Evolutionary conservation across 2,113 vertebrate species (phyloP), one percentile per base, ranked within the genome.

Genomic region (Erythrolamprus reginae): DNA sequence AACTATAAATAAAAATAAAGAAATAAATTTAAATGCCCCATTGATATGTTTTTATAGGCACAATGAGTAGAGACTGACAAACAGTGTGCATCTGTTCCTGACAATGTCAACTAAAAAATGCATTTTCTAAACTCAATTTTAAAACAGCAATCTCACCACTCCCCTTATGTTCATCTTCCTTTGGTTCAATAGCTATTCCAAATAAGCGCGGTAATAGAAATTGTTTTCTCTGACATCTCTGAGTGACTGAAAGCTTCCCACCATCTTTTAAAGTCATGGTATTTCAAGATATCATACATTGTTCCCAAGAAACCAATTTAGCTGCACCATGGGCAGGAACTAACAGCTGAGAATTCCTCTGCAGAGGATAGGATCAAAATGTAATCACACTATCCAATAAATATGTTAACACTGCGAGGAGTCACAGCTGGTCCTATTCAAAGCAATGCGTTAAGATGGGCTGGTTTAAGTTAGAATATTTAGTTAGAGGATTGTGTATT

Each of bases 101-200:
- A 89, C 56, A 90, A 91, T 91, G 58, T 92, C 91, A 87, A 95
- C 94, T 90, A 93, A 92, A 92, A 95, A 96, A 95, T 94, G 58
- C 23, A 85, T 89, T 65, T 70, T 90, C 7, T 91, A 24, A 93
- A 15, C 90, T 70, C 94, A n/a, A 9, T 24, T 82, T 92, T 17
- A 45, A 53, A 53, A 58, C 5, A 56, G 23, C 12, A 5, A 19
- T n/a, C 28, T 50, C 26, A 28, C 47, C 84, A 45, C 10, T 56
- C 10, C 23, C 52, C 47, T 84, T 85, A 55, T 94, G 86, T 89
- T 88, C 91, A 61, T 1, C 88, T 13, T 24, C 48, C 93, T 45
- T 10, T 92, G 50, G 0, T 84, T 58, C 38, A 92, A 38, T 70
- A 90, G 13, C 38, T 70, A n/a, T 85, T 83, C 15, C 42, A 1